These are phyloP conservation scores for Exaiptasia diaphana DNA, from an alignment of 64 coral and sea anemone species.

Conservation along the genomic window DNA sequence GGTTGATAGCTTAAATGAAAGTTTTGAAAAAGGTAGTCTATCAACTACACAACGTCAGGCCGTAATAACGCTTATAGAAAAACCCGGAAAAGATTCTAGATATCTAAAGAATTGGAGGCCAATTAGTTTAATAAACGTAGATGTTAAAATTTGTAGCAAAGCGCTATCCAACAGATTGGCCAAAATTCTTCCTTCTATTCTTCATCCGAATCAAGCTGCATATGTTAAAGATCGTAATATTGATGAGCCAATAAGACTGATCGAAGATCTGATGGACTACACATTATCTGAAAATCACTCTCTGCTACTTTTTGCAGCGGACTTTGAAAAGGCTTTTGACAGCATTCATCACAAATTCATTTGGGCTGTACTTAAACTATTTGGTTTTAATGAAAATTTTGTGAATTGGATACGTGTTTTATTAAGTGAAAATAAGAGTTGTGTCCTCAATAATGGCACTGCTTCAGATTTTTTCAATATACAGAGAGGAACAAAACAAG, in stretches of 20 bases:
- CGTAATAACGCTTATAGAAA: constrained; percentile 29
- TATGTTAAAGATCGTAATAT: background rate
- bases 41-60: constrained; percentile 5
- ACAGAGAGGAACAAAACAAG: background rate
- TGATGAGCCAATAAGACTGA: background rate
- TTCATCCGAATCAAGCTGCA: background rate
- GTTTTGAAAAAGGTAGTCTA: background rate
- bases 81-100: background rate
- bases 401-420: constrained; percentile 29
- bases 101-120: background rate
- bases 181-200: background rate
- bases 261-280: background rate
- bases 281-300: background rate
- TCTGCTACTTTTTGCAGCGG: background rate
- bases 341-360: background rate
- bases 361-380: background rate
- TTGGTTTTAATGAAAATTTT: constrained; percentile 3
- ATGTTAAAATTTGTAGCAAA: constrained; percentile 15
- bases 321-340: constrained; percentile 27
- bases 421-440: background rate
- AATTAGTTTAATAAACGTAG: constrained; percentile 1
- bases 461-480: constrained; percentile 11
- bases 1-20: background rate
- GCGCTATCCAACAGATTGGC: background rate
- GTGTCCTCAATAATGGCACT: constrained; percentile 39